Base-by-base conservation (phyloP, 2,888 invertebrate species). In the Acrobasis repandana region DNA sequence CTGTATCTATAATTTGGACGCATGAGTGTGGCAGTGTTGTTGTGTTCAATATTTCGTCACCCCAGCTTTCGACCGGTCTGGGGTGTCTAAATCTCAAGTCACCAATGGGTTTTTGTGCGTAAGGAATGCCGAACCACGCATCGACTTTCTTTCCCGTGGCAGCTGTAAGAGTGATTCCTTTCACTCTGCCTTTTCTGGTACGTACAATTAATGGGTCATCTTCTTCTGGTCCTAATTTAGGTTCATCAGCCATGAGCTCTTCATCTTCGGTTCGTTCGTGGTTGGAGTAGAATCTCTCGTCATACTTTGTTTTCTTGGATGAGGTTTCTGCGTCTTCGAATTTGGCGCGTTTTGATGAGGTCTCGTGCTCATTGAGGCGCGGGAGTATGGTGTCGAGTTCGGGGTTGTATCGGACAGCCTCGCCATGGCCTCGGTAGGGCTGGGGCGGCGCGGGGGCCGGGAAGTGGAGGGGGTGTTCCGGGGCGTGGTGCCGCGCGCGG, bases 1-100 rank as follows among this genome's bases (percentile, higher is more conserved):
- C 95, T 0, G 96, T 96, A 93, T 98, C 98, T 75, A 96, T 93
- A 71, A 96, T 96, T 93, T 98, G 98, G 77, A 96, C 95, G 93
- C 98, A 98, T 65, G 97, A 95, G 83, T 97, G 97, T 66, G 98
- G 98, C 80, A 94, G 94, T 77, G 93, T 93, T 14, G 97, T 97
- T 43, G 98, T 95, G 84, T 98, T 97, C 65, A 96, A 86, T 57
- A 97, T 93, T 73, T 94, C 93, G 61, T 95, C 95, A 33, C 94
- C 93, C 98, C 97, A 98, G 76, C 93, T 94, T 72, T 97, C 96
- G 50, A 95, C 94, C 0, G 97, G 97, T 72, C 96, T 93, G 11
- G 98, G 98, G 83, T 98, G 97, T 66, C 97, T 94, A 88, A 98
- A 98, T 74, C 98, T 94, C 66, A 97, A 90, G 70, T 95, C 93